Evolutionary conservation across 2,113 vertebrate species (phyloP), one percentile per base, ranked within the genome.

Genomic region (Syngnathus scovelli): DNA sequence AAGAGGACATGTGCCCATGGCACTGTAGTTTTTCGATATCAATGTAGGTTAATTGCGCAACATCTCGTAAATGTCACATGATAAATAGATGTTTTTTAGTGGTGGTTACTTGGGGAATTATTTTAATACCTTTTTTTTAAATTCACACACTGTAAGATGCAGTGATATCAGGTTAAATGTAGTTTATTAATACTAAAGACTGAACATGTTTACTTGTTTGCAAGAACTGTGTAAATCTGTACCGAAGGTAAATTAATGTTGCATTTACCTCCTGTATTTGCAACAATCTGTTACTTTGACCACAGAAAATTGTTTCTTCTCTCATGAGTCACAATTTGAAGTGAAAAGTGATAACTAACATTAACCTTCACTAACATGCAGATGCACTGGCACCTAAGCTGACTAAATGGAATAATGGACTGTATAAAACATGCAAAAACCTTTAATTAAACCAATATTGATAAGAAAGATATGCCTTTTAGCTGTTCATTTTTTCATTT

Each of bases 131-230:
- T 52, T 9, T 10, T 52, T 52, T 52, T n/a, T 33, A 3, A 4
- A n/a, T 52, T 19, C 3, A 19, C 7, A n/a, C 19, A 21, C 21
- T 52, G 49, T 52, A n/a, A 52, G 21, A 21, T 52, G 49, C 49
- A 21, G 0, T 56, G 54, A 73, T 52, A 73, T 60, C 65, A 37
- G 23, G 39, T 44, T 18, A 46, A 21, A 48, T 61, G 64, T 39
- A 39, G 16, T 11, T 4, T n/a, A 54, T 27, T 37, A 33, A 63
- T 60, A 68, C 61, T 38, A 52, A 62, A 56, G 48, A 27, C 68
- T 61, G 12, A 68, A 68, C 75, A n/a, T 39, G 69, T 71, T 68
- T 12, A 19, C 67, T 78, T 69, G 64, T 78, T 78, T 51, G 61
- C 55, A 58, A 46, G 52, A 13, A 54, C 46, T 70, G 27, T 63